Base-by-base conservation (phyloP, 2,888 invertebrate species). In the Drosophila borealis region DNA sequence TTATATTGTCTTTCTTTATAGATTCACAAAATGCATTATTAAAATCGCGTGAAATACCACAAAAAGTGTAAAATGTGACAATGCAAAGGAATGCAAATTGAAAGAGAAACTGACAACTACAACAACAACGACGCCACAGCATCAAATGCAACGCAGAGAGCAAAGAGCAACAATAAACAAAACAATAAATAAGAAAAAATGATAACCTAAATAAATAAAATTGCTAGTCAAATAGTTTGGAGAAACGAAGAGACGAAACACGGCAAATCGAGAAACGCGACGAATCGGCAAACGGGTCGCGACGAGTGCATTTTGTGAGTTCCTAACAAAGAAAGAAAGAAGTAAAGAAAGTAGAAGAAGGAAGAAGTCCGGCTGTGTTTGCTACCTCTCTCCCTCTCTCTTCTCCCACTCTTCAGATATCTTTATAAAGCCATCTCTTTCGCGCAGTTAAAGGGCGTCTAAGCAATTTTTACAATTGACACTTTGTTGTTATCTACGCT, bases 121-220 rank as follows among this genome's bases (percentile, higher is more conserved):
- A 41, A 25, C 33, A 70, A 53, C 2, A 29, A 36, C 17, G 53
- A n/a, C 45, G 44, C 54, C 17, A 17, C 61, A 41, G 33, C 50
- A 63, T 37, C 48, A 51, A 34, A 69, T 25, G 51, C 39, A 66
- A 50, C 44, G 33, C 19, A 13, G 25, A n/a, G 48, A 50, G 42
- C 33, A 37, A 39, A 61, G 34, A 41, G 45, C 14, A 48, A 53
- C n/a, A 51, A 54, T 33, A 48, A 48, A 19, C 1, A 70, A 72
- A 61, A 19, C 2, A 25, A 6, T 68, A 72, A 61, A 45, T 54
- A 48, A 48, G 63, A 54, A 60, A 79, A 75, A 70, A 87, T 83
- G 70, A 81, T 89, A 81, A 79, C 74, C 74, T 86, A 83, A 82
- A 83, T 81, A 73, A 74, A 74, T 61, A 53, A 80, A 72, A 74